phyloP scores from a whole-genome alignment of 2,113 vertebrate species.

The Daubentonia madagascariensis region DNA sequence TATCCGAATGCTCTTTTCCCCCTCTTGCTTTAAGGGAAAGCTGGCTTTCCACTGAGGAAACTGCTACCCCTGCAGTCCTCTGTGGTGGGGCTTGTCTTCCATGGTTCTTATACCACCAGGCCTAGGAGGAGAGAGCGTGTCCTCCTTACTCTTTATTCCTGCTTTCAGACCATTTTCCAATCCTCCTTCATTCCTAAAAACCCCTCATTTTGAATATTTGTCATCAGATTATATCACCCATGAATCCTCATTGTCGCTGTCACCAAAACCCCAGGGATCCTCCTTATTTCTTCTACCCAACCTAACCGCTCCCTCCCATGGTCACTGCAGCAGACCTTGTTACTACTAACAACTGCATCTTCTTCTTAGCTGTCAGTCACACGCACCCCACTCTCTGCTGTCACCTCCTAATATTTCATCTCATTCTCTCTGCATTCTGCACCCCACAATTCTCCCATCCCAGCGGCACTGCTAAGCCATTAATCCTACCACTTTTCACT shows the following conservation, averaged over 20 bases:
- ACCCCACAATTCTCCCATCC: background rate
- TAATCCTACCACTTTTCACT: background rate
- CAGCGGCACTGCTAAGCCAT: background rate
- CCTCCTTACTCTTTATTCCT: background rate
- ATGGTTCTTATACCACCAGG: background rate
- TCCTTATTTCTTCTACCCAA: background rate
- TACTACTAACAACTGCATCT: background rate
- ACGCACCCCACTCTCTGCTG: background rate
- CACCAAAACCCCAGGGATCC: background rate
- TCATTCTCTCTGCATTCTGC: background rate
- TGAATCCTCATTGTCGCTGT: background rate
- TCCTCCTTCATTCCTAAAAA: background rate
- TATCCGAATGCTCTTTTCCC: background rate
- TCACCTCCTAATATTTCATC: background rate
- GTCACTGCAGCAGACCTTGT: background rate
- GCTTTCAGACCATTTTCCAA: background rate
- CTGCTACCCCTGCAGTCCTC: background rate
- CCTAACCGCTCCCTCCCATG: background rate
- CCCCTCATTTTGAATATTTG: background rate
- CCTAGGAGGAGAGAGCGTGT: background rate
- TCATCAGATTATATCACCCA: background rate
- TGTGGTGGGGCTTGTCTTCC: background rate
- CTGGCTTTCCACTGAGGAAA: background rate
- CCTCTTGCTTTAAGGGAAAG: background rate
- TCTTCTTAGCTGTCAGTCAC: background rate